Base-by-base conservation (phyloP, 2,888 invertebrate genomes). In the Nemotelus pantherinus region DNA sequence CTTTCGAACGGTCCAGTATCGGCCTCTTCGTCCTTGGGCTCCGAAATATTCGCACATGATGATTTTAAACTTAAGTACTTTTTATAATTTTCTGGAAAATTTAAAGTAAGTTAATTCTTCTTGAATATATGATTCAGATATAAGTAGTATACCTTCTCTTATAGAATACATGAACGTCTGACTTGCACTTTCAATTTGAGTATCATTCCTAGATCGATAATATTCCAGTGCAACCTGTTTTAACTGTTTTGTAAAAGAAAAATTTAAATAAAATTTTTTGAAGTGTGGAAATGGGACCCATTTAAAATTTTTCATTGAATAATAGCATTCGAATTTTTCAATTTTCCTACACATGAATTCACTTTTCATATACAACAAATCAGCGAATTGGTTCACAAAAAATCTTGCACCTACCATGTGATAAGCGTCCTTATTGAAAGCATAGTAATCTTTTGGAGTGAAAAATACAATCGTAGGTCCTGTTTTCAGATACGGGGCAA, bases 401-500 rank as follows among this genome's bases (percentile, higher is more conserved):
- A 68, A 53, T 53, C 10, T 44, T 58, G 71, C n/a, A 67, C 86
- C 89, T 88, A 94, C 94, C 90, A 94, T 87, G 82, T 91, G 89
- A 84, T 92, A 93, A 82, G 92, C 90, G 70, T 93, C 92, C 82
- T 91, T 89, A 81, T 90, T 88, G 75, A 88, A 86, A 83, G 90
- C 89, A 58, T 94, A 87, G n/a, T 94, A 92, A 86, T 93, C 93
- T 78, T 92, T 88, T 5, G 95, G 94, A 1, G 94, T 93, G 83
- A 95, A 95, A 77, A 95, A 86, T 81, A 96, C 89, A 57, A 96
- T 86, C 63, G 93, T 90, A 2, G 95, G 94, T 76, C 92, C 93
- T 55, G 90, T 90, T 81, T 91, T 90, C 7, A 93, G 88, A 83
- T 91, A 91, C 81, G 89, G 89, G n/a, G 93, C 91, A 68, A 96